Evolutionary conservation across 2,888 invertebrate genomes (phyloP).

Genomic region (Nomada flava): DNA sequence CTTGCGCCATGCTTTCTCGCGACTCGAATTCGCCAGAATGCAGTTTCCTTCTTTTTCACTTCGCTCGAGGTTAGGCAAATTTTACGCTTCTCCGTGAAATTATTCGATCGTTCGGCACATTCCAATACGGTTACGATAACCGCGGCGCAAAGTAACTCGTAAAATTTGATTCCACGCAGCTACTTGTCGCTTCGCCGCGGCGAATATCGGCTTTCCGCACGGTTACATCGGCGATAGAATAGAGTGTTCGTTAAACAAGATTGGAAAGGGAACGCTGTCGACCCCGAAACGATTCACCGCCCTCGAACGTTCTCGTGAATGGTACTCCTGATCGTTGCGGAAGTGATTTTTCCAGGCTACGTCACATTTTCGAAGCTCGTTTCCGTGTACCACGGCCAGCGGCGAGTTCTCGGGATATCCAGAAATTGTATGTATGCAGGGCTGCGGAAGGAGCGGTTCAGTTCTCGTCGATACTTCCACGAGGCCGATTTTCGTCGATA

Average conservation of each 20-base stretch:
- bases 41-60: background rate
- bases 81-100: background rate
- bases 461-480: slow-evolving; percentile 8
- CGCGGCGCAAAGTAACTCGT: slow-evolving; percentile 29
- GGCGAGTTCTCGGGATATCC: slow-evolving; percentile 14
- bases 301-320: slow-evolving; percentile 46
- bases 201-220: slow-evolving; percentile 29
- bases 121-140: background rate
- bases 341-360: slow-evolving; percentile 62
- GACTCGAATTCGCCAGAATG: background rate
- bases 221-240: slow-evolving; percentile 34
- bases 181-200: slow-evolving; percentile 6
- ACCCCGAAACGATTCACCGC: slow-evolving; percentile 27
- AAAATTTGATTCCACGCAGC: slow-evolving; percentile 28
- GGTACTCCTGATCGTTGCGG: slow-evolving; percentile 41
- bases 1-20: too few relatives aligned
- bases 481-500: slow-evolving; percentile 4
- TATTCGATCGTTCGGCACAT: background rate
- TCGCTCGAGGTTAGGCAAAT: background rate
- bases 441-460: slow-evolving; percentile 21
- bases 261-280: slow-evolving; percentile 28
- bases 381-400: slow-evolving; percentile 11
- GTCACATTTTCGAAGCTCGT: slow-evolving; percentile 37
- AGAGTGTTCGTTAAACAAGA: slow-evolving; percentile 60
- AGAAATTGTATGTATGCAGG: background rate